Base-by-base conservation (phyloP, 2,113 vertebrate species). In the Tretioscincus oriximinensis region DNA sequence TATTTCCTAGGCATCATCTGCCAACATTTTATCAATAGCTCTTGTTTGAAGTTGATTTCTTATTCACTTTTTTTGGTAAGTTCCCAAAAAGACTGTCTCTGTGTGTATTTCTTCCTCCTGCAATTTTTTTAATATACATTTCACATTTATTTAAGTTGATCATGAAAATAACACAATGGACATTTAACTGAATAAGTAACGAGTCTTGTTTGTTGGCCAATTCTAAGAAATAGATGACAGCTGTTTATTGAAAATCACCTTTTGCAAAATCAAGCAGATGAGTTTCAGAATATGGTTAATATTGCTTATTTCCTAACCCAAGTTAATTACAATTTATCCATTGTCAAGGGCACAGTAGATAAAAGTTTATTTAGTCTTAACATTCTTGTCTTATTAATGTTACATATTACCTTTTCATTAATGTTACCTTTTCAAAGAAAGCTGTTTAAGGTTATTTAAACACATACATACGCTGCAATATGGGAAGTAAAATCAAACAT, bases 171-270 rank as follows among this genome's bases (percentile, higher is more conserved):
- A n/a, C 18, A 68, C 18, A 74, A 69, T 31, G 12, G 61, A 29
- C 21, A 49, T 20, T 49, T 49, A 29, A 41, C n/a, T 41, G 14
- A 61, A 60, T 49, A 47, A 85, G 82, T 68, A 35, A 49, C 51
- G 81, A 78, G 65, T 85, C 61, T 77, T 63, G 64, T 0, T 85
- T 76, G 78, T 58, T 63, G 26, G 14, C 26, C 67, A 79, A 7
- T 12, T 70, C 28, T 49, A 14, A 64, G 60, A 72, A 73, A 65
- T 14, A 66, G 41, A 74, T 81, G 47, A 35, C 47, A 21, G 18
- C 73, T 58, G 22, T 67, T 58, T 67, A 41, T 21, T 66, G 28
- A 80, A 67, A 67, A 14, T 41, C 9, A 11, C 65, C 4, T 81
- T 18, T n/a, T 7, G 49, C 24, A 35, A 81, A 67, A 54, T n/a